A percentile compares a stretch with the other conserved stretches of the same genome.
phyloP scores from a whole-genome alignment of 1,140 invertebrate genomes.

The Trichonephila clavipes region DNA sequence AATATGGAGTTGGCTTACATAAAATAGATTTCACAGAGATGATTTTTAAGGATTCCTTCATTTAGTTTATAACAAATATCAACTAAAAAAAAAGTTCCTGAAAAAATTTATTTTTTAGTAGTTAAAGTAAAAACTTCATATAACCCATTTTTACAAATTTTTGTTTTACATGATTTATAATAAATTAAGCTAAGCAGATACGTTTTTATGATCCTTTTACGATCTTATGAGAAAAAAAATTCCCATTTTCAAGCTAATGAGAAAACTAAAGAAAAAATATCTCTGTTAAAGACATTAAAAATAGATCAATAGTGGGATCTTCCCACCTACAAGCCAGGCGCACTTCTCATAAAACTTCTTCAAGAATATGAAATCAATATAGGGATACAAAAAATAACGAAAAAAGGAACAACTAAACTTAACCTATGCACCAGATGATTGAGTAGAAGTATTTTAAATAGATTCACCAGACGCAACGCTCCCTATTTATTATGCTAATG shows the following conservation, averaged over 20 bases:
- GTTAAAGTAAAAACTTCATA: background rate
- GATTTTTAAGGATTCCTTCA: background rate
- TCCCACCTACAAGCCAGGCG: background rate
- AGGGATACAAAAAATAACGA: background rate
- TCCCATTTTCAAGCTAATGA: slow-evolving; percentile 25
- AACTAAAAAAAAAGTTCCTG: background rate
- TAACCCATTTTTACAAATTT: background rate
- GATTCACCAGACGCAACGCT: slow-evolving; percentile 49
- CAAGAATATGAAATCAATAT: slow-evolving; percentile 32
- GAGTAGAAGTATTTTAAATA: slow-evolving; percentile 72
- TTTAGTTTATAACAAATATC: background rate
- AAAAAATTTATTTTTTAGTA: background rate
- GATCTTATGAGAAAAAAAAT: background rate
- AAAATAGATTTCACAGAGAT: background rate
- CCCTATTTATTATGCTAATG: slow-evolving; percentile 75
- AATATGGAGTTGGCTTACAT: too few species aligned
- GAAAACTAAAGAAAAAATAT: background rate
- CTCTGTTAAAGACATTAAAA: slow-evolving; percentile 8
- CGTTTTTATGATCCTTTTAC: background rate
- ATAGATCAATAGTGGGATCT: slow-evolving; percentile 7
- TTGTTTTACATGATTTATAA: background rate
- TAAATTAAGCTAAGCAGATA: background rate
- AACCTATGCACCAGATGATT: slow-evolving; percentile 55
- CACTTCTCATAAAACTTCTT: slow-evolving; percentile 30
- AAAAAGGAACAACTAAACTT: slow-evolving; percentile 21